Evolutionary conservation across 1,140 invertebrate genomes (phyloP), one percentile per base, ranked within the genome.

Genomic region (Idris sp.): DNA sequence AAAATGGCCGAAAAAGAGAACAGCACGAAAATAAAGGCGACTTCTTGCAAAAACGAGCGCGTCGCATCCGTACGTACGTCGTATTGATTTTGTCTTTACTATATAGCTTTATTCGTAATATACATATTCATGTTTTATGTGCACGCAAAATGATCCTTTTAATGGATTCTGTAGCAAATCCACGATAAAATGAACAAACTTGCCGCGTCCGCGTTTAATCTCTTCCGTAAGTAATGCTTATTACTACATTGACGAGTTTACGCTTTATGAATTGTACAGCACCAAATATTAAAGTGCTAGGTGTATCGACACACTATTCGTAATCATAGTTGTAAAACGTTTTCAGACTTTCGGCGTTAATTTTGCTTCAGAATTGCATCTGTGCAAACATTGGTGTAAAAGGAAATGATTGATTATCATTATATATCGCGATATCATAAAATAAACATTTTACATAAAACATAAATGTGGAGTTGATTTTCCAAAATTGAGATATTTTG

Each of bases 381-480:
- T 71, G 79, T 69, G 77, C 78, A 84, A 84, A 84, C 80, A 83
- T 83, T 72, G 69, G 76, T 81, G 83, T 83, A 82, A 84, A 83
- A 83, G 83, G 83, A 84, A 84, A 77, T 79, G 77, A 82, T 83
- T 84, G 79, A 83, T 76, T 80, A 69, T 69, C 64, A 75, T 64
- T 65, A 46, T 53, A 53, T 59, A 69, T 40, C 64, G 51, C 49
- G 56, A 69, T 65, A 46, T 59, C 69, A 53, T 65, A 75, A 53
- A 75, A 38, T 65, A 65, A 64, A 75, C 59, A 51, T 56, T 46
- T 62, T 33, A 56, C 58, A 68, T 62, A 62, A 36, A 75, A 64
- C 64, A 75, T 69, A 69, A 75, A 69, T 75, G 72, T 51, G 51
- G 51, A 19, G 44, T 58, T 59, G 40, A 49, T 11, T 56, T 15